These are phyloP conservation scores for Zaprionus obscuricornis DNA, from an alignment of 2,888 invertebrate genomes.

Conservation along the genomic window DNA sequence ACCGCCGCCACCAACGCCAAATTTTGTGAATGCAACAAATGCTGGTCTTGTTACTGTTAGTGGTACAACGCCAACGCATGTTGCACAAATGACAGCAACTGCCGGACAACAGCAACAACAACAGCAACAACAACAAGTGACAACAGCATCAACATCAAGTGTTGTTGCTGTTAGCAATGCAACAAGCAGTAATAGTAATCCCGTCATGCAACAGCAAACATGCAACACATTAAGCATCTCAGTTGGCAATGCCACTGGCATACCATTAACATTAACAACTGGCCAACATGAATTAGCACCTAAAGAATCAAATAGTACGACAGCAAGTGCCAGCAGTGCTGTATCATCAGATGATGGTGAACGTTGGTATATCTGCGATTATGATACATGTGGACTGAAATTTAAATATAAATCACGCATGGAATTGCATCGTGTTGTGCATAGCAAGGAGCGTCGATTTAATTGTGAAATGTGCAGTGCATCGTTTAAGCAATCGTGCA, in stretches of 20 bases:
- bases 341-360: slow-evolving; percentile 80
- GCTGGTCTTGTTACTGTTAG: slow-evolving; percentile 30
- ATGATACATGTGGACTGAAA: slow-evolving; percentile 76
- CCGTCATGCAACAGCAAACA: slow-evolving; percentile 34
- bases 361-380: slow-evolving; percentile 80
- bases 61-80: slow-evolving; percentile 48
- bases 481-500: slow-evolving; percentile 80
- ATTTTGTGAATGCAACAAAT: slow-evolving; percentile 35
- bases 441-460: slow-evolving; percentile 80
- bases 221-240: slow-evolving; percentile 54
- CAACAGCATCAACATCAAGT: too few species aligned
- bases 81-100: background rate
- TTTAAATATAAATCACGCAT: slow-evolving; percentile 81
- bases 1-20: slow-evolving; percentile 55
- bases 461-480: slow-evolving; percentile 79
- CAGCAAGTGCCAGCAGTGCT: slow-evolving; percentile 80
- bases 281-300: slow-evolving; percentile 56
- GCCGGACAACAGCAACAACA: too few species aligned
- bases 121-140: too few species aligned
- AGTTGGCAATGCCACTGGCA: slow-evolving; percentile 33
- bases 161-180: slow-evolving; percentile 3
- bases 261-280: slow-evolving; percentile 52
- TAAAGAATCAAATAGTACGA: slow-evolving; percentile 80
- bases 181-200: slow-evolving; percentile 24
- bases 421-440: slow-evolving; percentile 80